These are phyloP conservation scores for Delichon dasypus DNA, from an alignment of 2,797 vertebrate genomes.

Conservation along the genomic window DNA sequence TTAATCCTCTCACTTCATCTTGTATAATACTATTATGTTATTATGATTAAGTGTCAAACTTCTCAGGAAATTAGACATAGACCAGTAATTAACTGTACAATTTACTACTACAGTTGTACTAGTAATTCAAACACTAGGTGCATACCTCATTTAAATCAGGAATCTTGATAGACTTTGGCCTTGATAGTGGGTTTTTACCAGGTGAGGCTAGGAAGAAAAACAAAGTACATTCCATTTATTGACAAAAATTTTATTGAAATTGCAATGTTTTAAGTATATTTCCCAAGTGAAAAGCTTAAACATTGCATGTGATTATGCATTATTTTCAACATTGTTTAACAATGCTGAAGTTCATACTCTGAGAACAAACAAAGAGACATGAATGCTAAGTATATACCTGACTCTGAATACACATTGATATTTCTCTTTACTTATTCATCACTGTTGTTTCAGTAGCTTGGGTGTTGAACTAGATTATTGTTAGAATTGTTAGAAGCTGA, in stretches of 20 bases:
- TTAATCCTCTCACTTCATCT: neutral
- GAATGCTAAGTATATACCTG: neutral
- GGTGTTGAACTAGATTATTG: neutral
- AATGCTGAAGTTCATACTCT: neutral
- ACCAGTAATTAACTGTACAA: neutral
- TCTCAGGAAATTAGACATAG: neutral
- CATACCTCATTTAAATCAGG: rapidly evolving
- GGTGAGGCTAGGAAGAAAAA: neutral
- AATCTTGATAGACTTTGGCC: neutral
- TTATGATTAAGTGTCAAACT: neutral
- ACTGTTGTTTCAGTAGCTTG: neutral
- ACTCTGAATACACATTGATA: neutral
- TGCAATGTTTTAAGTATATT: neutral
- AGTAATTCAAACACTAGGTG: neutral
- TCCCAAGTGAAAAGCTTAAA: neutral
- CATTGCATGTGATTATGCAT: neutral
- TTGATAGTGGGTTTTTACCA: neutral
- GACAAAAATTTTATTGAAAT: neutral
- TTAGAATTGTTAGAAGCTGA: neutral
- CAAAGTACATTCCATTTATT: neutral
- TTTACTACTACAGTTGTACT: neutral
- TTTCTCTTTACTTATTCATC: neutral
- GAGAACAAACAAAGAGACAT: neutral
- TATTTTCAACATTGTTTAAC: conserved; percentile 2
- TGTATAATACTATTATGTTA: neutral